Conservation (phyloP, 2,888 invertebrate genomes). For the Lissocephala sabroskyi region DNA sequence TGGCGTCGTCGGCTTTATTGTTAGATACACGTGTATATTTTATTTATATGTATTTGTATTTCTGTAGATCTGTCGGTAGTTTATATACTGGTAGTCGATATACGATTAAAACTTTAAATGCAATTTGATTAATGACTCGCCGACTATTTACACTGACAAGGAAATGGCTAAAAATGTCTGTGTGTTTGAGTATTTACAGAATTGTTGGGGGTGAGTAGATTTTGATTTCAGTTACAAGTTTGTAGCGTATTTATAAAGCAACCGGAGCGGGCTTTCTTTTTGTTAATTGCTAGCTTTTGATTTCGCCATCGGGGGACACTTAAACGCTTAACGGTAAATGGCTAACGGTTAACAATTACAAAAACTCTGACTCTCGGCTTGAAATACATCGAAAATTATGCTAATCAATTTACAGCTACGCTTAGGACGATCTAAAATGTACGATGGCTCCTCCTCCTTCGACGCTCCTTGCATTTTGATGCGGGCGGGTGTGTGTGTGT, state of each 20-base stretch:
- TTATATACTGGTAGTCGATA: no score
- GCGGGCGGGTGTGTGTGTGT: conserved; percentile 9
- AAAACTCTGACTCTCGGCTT: conserved; percentile 29
- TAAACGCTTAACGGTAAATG: no score
- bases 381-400: conserved; percentile 63
- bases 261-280: neutral
- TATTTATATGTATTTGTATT: conserved; percentile 26
- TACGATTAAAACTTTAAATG: conserved; percentile 59
- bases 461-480: neutral
- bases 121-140: conserved; percentile 57
- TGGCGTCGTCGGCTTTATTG: no score
- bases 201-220: conserved; percentile 22
- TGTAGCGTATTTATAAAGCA: conserved; percentile 32
- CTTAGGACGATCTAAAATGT: conserved; percentile 42
- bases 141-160: conserved; percentile 47
- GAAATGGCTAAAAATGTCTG: conserved; percentile 15
- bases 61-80: no score
- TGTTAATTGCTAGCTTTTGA: neutral
- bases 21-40: no score
- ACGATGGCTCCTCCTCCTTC: conserved; percentile 32
- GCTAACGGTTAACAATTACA: conserved; percentile 31
- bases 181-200: conserved; percentile 2
- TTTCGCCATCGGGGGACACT: conserved; percentile 12
- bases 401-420: conserved; percentile 61
- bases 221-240: conserved; percentile 56